These are phyloP conservation scores for Isoperla grammatica DNA, from an alignment of 2,888 invertebrate genomes.

Conservation along the genomic window DNA sequence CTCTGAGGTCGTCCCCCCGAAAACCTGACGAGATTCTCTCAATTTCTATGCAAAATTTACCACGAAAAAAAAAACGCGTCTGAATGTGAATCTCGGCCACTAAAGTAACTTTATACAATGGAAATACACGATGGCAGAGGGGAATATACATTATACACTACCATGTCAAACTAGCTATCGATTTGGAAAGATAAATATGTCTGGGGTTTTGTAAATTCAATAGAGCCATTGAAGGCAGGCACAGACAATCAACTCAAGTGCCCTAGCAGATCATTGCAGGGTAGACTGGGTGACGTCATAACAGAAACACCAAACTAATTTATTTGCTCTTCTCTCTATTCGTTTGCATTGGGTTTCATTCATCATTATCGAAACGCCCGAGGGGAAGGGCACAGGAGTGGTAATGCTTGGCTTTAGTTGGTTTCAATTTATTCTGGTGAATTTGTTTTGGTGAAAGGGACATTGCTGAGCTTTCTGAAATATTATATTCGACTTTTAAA, in stretches of 20 bases:
- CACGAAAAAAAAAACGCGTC: neutral
- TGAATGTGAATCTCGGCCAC: neutral
- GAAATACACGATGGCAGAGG: no score
- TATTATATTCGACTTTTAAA: no score
- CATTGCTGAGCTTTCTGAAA: no score
- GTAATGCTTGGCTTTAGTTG: no score
- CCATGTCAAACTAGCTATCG: slow-evolving; percentile 1
- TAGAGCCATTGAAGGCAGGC: slow-evolving; percentile 1
- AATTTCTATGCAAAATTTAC: slow-evolving; percentile 14
- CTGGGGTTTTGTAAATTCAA: slow-evolving; percentile 16
- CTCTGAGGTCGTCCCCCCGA: neutral
- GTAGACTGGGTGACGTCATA: slow-evolving; percentile 25
- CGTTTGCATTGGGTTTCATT: no score
- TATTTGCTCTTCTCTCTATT: slow-evolving; percentile 12
- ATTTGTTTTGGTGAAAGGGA: no score
- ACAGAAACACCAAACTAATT: slow-evolving; percentile 27
- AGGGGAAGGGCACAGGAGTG: no score
- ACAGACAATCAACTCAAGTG: slow-evolving; percentile 14
- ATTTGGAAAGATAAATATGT: slow-evolving; percentile 4
- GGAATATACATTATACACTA: neutral
- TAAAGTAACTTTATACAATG: no score
- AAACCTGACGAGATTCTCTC: slow-evolving; percentile 12
- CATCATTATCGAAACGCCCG: no score
- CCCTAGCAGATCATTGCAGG: neutral
- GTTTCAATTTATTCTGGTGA: no score